Percentiles rank a stretch among this genome's conserved stretches.
These are phyloP conservation scores for Dicycla oo DNA, from an alignment of 2,888 invertebrate species.

Conservation along the genomic window DNA sequence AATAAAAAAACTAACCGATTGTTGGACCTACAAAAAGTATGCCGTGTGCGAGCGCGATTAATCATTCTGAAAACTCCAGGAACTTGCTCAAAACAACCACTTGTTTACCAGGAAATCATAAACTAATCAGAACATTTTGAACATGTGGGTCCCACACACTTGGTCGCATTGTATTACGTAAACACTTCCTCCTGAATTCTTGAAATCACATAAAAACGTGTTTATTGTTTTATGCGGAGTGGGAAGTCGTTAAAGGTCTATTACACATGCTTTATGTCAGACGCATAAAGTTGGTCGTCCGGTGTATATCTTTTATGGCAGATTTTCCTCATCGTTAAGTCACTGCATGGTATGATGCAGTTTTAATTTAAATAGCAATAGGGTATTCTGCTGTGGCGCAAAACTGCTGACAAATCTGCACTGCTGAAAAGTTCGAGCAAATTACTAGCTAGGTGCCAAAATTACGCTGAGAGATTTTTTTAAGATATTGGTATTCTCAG, in stretches of 20 bases:
- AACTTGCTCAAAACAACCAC: background rate
- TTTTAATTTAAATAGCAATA: background rate
- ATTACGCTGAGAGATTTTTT: too few relatives aligned
- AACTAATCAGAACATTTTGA: constrained; percentile 21
- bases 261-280: constrained; percentile 44
- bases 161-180: constrained; percentile 22
- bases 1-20: background rate
- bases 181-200: constrained; percentile 37
- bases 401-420: too few relatives aligned
- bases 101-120: constrained; percentile 32
- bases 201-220: constrained; percentile 30
- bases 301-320: constrained; percentile 20
- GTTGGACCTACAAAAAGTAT: background rate
- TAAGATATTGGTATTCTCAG: too few relatives aligned
- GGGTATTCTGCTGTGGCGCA: too few relatives aligned
- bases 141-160: constrained; percentile 41
- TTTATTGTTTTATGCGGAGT: constrained; percentile 50
- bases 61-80: background rate
- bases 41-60: background rate
- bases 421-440: too few relatives aligned
- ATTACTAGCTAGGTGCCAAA: too few relatives aligned
- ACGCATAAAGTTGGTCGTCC: constrained; percentile 22
- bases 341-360: background rate
- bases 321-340: constrained; percentile 6
- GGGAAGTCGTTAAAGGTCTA: constrained; percentile 25